Conservation (phyloP, 2,797 vertebrate species). For the Ataeniobius toweri region DNA sequence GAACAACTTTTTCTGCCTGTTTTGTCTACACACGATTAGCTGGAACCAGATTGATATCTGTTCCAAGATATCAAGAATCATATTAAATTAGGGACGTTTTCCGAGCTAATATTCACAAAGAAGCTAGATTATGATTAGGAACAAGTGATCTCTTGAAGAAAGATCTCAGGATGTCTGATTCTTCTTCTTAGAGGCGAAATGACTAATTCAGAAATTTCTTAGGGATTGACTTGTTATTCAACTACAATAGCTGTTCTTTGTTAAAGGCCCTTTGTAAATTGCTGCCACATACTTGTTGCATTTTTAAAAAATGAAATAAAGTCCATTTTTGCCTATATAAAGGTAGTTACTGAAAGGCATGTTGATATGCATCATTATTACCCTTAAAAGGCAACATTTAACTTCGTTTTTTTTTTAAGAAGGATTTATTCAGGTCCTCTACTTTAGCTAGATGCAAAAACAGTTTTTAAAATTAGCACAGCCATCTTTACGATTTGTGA, state of each 20-base stretch:
- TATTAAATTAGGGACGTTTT: no score
- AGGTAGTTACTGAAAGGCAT: not conserved
- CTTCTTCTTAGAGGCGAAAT: not conserved
- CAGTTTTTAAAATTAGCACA: not conserved
- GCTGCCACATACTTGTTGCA: not conserved
- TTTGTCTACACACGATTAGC: not conserved
- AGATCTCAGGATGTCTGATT: not conserved
- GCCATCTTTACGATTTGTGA: not conserved
- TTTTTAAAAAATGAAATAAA: no score
- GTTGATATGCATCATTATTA: not conserved
- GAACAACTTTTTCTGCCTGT: not conserved
- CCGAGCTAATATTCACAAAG: not conserved
- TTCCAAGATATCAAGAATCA: no score
- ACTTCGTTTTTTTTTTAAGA: not conserved
- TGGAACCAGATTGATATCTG: not conserved
- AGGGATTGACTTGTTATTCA: not conserved
- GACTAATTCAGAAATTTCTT: not conserved
- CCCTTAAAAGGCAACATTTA: not conserved
- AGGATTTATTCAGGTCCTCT: no score
- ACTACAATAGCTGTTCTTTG: not conserved
- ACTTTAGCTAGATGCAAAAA: not conserved
- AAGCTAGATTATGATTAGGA: not conserved
- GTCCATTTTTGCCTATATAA: not conserved
- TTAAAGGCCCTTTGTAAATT: not conserved
- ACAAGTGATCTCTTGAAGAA: not conserved